A percentile compares a stretch with the other conserved stretches of the same genome.
Evolutionary conservation across 2,113 vertebrate species (phyloP).

Genomic region (Bubo bubo): DNA sequence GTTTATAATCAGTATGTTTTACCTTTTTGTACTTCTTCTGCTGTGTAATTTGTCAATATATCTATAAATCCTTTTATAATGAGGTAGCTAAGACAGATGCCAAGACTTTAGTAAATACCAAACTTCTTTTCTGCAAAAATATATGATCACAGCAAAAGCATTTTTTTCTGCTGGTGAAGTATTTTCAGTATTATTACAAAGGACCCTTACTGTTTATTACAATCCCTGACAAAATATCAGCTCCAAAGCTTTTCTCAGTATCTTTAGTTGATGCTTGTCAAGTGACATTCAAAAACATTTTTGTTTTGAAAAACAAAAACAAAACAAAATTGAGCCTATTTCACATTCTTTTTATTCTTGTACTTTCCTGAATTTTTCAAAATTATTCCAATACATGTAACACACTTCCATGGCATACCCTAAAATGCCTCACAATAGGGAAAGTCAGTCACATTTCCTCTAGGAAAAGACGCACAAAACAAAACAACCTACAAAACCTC

Average conservation of each 20-base stretch:
- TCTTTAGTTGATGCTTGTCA: slow-evolving; percentile 17
- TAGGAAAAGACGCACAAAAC: neutral
- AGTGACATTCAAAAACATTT: slow-evolving; percentile 37
- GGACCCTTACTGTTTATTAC: neutral
- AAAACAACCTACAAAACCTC: slow-evolving; percentile 21
- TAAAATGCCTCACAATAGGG: neutral
- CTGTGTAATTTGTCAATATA: neutral
- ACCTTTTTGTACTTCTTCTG: neutral
- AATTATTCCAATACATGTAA: neutral
- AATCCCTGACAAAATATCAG: slow-evolving; percentile 24
- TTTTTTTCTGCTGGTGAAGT: neutral
- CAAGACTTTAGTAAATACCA: neutral
- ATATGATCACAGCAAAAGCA: neutral
- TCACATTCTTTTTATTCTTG: slow-evolving; percentile 48
- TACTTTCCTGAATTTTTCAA: neutral
- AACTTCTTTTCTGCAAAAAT: neutral
- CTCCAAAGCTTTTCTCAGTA: slow-evolving; percentile 4
- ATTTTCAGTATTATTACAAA: slow-evolving; percentile 13
- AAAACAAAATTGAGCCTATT: slow-evolving; percentile 23
- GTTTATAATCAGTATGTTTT: neutral
- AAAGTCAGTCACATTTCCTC: neutral
- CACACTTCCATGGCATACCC: neutral
- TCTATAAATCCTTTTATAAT: neutral
- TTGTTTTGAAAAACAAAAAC: slow-evolving; percentile 12
- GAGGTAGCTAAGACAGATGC: neutral